phyloP scores from a whole-genome alignment of 2,797 vertebrate species.

The Paguma larvata region DNA sequence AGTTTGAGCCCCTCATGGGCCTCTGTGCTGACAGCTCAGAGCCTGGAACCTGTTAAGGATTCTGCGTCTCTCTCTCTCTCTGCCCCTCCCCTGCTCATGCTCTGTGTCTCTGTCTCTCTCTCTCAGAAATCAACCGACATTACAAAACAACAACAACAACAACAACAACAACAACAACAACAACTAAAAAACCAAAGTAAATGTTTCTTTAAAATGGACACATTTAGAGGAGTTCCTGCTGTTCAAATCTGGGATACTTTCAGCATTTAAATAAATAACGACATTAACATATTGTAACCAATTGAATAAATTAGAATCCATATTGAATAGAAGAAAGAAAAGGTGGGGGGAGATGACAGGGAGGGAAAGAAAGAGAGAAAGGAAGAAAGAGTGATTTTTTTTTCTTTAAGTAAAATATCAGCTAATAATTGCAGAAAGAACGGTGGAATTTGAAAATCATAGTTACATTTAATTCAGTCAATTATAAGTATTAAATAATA shows the following conservation, averaged over 20 bases:
- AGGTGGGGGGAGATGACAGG: neutral
- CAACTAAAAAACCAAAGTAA: no score
- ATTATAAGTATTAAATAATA: neutral
- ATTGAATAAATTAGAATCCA: neutral
- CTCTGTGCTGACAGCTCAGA: no score
- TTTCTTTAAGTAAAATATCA: neutral
- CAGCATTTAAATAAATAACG: neutral
- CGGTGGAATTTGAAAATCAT: neutral
- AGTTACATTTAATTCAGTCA: neutral
- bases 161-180: no score
- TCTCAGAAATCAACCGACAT: no score
- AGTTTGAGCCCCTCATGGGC: fast-evolving
- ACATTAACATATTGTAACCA: neutral
- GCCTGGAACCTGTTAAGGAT: no score
- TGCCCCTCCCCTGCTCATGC: no score
- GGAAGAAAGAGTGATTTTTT: neutral
- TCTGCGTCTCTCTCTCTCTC: no score
- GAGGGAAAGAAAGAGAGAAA: neutral
- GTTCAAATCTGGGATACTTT: neutral
- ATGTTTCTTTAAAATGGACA: neutral
- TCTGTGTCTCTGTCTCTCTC: no score
- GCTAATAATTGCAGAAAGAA: neutral
- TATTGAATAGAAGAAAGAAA: neutral
- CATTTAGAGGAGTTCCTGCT: neutral
- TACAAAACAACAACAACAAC: no score